Evolutionary conservation across 1,140 invertebrate species (phyloP).

Genomic region (Cryptotermes secundus): DNA sequence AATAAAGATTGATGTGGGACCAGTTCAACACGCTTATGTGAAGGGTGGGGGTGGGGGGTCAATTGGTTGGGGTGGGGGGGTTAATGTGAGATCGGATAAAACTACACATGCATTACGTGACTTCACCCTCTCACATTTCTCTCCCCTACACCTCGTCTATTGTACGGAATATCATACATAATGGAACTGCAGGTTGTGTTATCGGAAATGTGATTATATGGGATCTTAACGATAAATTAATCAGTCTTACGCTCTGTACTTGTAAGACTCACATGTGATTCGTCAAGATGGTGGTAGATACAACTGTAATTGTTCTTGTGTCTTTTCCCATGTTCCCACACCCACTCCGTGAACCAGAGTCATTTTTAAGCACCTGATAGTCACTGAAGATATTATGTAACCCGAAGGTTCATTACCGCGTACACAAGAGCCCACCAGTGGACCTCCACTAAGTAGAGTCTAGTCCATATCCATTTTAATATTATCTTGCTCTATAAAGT

Average conservation of each 20-base stretch:
- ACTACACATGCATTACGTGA: neutral
- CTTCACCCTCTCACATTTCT: neutral
- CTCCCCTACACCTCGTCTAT: neutral
- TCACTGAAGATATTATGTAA: too few species aligned
- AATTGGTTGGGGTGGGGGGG: neutral
- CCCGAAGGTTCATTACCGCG: too few species aligned
- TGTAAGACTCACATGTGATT: neutral
- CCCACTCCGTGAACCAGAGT: too few species aligned
- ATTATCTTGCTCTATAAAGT: too few species aligned
- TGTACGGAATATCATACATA: neutral
- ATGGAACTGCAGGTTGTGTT: neutral
- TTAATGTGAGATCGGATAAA: constrained; percentile 20
- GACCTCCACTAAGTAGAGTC: too few species aligned
- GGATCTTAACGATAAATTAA: constrained; percentile 1
- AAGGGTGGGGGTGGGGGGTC: neutral
- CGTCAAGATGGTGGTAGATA: too few species aligned
- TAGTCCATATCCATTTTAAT: too few species aligned
- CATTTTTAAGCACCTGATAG: too few species aligned
- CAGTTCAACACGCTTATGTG: neutral
- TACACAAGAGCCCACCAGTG: too few species aligned
- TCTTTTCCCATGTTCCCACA: too few species aligned
- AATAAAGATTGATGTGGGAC: neutral
- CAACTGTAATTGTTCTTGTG: too few species aligned
- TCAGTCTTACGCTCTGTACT: neutral
- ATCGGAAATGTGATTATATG: neutral